Evolutionary conservation across 92 coral and sea anemone genomes (phyloP).

Genomic region (Umimayanthus chanpuru): DNA sequence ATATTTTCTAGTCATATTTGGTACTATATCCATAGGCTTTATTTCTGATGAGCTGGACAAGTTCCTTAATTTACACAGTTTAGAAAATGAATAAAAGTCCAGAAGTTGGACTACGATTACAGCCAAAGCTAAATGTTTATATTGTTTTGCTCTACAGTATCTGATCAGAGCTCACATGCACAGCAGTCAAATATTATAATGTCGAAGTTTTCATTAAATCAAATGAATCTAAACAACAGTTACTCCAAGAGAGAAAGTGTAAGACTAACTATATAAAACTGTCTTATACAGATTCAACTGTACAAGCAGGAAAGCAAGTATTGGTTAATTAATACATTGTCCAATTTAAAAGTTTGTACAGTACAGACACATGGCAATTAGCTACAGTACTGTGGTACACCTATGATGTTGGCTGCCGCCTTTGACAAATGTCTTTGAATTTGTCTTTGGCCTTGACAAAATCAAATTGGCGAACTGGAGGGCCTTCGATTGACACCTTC

Average conservation of each 20-base stretch:
- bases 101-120: too few species aligned
- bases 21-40: neutral
- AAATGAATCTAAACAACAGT: conserved; percentile 11
- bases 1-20: conserved; percentile 12
- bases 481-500: conserved; percentile 14
- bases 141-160: too few species aligned
- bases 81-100: too few species aligned
- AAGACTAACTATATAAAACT: conserved; percentile 15
- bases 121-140: too few species aligned
- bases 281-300: conserved; percentile 12
- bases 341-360: conserved; percentile 25
- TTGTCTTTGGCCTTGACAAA: neutral
- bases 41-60: conserved; percentile 25
- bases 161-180: conserved; percentile 9
- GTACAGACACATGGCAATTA: conserved; percentile 20
- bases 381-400: conserved; percentile 19
- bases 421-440: conserved; percentile 13
- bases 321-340: conserved; percentile 23
- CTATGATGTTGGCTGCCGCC: conserved; percentile 7
- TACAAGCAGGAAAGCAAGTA: conserved; percentile 1
- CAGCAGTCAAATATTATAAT: conserved; percentile 8
- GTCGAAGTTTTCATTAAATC: conserved; percentile 15
- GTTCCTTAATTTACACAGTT: too few species aligned
- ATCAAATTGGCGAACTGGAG: conserved; percentile 11
- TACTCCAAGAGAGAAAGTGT: conserved; percentile 25